Conservation (phyloP, 2,888 invertebrate species). For the Hemicrepidius hirtus region DNA sequence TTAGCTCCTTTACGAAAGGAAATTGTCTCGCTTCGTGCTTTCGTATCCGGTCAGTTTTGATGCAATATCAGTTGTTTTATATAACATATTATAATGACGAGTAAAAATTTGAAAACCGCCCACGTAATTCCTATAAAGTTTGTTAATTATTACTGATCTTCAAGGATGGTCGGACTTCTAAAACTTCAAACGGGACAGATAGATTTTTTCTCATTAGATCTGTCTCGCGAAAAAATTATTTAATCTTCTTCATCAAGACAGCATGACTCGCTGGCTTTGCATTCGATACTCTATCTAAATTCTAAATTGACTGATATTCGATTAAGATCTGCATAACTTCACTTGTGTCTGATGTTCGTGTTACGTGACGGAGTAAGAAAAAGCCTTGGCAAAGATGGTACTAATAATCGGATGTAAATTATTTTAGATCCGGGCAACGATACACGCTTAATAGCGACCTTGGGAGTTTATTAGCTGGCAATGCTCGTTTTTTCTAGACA, state of each 20-base stretch:
- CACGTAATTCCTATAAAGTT: background rate
- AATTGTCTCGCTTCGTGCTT: constrained; percentile 59
- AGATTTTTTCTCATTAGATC: constrained; percentile 1
- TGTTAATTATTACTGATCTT: background rate
- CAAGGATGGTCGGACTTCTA: constrained; percentile 20
- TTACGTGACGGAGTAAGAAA: constrained; percentile 14
- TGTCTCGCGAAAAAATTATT: background rate
- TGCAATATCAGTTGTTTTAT: constrained; percentile 21
- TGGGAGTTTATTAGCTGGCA: constrained; percentile 11
- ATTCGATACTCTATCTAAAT: constrained; percentile 7
- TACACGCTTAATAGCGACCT: constrained; percentile 24
- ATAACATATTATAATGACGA: constrained; percentile 7
- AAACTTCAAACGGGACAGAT: background rate
- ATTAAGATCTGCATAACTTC: constrained; percentile 12
- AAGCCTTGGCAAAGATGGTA: constrained; percentile 23
- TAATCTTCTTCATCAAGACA: constrained; percentile 26
- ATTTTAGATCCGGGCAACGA: constrained; percentile 31
- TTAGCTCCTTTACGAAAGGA: constrained; percentile 60
- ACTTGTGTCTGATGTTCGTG: background rate
- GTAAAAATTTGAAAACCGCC: background rate
- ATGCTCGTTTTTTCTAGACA: background rate
- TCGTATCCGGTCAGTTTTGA: constrained; percentile 43
- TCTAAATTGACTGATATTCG: constrained; percentile 26
- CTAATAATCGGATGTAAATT: constrained; percentile 32
- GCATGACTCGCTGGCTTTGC: constrained; percentile 18